These are phyloP conservation scores for Phaethon lepturus DNA, from an alignment of 2,113 vertebrate species.

Conservation along the genomic window DNA sequence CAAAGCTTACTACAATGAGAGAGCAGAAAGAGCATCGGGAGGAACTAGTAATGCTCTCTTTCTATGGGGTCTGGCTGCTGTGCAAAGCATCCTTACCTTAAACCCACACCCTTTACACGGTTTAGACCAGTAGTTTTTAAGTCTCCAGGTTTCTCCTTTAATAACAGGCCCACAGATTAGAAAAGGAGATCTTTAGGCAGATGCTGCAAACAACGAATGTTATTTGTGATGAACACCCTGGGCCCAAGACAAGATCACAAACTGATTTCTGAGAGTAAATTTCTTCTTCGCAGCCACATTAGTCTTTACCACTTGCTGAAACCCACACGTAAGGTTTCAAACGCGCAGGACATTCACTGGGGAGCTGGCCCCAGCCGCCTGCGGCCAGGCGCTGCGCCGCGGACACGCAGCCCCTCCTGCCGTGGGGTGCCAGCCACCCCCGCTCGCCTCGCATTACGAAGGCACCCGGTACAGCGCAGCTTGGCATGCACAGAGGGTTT, in stretches of 20 bases:
- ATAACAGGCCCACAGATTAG: background rate
- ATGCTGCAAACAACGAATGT: background rate
- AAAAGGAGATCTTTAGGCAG: background rate
- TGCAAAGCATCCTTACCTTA: background rate
- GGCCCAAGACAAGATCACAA: background rate
- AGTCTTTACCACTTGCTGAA: background rate
- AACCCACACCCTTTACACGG: background rate
- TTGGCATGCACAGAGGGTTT: fast-evolving
- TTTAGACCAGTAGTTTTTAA: background rate
- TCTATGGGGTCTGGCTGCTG: background rate
- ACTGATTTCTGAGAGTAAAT: background rate
- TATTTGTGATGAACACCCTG: background rate
- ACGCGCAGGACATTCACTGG: fast-evolving
- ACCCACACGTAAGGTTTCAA: fast-evolving
- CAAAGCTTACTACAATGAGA: background rate
- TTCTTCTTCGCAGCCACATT: background rate
- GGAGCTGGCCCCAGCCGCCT: fast-evolving
- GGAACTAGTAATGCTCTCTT: fast-evolving
- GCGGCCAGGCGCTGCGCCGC: background rate
- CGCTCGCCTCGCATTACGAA: fast-evolving
- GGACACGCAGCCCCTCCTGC: background rate
- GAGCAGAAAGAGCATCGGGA: background rate
- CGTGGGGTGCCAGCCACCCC: fast-evolving
- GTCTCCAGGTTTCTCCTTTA: background rate
- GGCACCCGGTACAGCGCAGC: fast-evolving